These are phyloP conservation scores for Salarias fasciatus DNA, from an alignment of 2,797 vertebrate genomes.

Conservation along the genomic window DNA sequence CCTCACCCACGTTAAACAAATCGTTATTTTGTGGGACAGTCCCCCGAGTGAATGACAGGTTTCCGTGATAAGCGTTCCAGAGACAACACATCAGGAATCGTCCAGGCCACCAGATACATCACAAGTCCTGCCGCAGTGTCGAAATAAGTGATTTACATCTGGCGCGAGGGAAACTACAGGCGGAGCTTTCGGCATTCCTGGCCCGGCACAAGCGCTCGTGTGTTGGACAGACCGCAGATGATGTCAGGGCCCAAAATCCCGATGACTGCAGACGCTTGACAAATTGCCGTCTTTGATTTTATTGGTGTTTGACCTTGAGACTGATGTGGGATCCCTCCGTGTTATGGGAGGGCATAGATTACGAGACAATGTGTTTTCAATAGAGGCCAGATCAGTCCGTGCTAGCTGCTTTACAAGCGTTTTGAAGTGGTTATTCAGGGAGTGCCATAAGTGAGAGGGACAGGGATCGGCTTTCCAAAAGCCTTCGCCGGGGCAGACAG, in stretches of 20 bases:
- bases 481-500: slow-evolving; percentile 52
- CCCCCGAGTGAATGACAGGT: slow-evolving; percentile 13
- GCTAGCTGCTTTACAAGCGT: slow-evolving; percentile 62
- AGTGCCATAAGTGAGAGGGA: slow-evolving; percentile 60
- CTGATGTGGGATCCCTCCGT: slow-evolving; percentile 60
- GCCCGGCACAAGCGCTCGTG: background rate
- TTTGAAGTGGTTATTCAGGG: slow-evolving; percentile 72
- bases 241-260: slow-evolving; percentile 38
- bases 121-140: slow-evolving; percentile 36
- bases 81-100: slow-evolving; percentile 50
- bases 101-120: slow-evolving; percentile 36
- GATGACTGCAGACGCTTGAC: slow-evolving; percentile 59
- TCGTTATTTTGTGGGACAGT: slow-evolving; percentile 34
- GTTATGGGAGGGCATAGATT: slow-evolving; percentile 68
- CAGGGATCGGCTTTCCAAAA: slow-evolving; percentile 71
- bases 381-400: slow-evolving; percentile 56
- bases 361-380: slow-evolving; percentile 79
- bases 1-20: slow-evolving; percentile 30
- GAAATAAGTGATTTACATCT: slow-evolving; percentile 58
- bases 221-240: slow-evolving; percentile 49
- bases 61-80: slow-evolving; percentile 30
- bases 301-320: slow-evolving; percentile 77
- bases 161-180: slow-evolving; percentile 24
- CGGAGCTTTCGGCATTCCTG: slow-evolving; percentile 21
- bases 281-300: slow-evolving; percentile 78